Conservation (phyloP, 2,888 invertebrate species). For the Caenorhabditis uteleia region DNA sequence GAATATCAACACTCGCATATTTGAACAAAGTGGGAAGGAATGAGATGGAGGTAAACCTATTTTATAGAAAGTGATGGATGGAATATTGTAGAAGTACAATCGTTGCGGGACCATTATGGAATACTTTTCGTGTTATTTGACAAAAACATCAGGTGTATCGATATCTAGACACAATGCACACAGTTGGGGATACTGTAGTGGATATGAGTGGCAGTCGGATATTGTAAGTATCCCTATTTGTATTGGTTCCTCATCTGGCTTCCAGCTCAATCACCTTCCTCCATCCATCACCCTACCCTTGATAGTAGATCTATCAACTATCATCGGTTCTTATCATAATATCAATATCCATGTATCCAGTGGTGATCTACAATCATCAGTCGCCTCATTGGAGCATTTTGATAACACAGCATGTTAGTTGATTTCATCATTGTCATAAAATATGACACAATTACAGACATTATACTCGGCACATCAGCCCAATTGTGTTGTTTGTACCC, state of each 20-base stretch:
- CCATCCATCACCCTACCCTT: slow-evolving; percentile 24
- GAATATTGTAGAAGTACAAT: slow-evolving; percentile 20
- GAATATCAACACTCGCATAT: slow-evolving; percentile 22
- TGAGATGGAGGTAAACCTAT: too few species aligned
- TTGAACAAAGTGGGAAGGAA: slow-evolving; percentile 5
- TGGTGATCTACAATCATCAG: slow-evolving; percentile 46
- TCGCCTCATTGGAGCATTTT: slow-evolving; percentile 24
- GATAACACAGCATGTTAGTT: slow-evolving; percentile 35
- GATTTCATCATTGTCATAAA: not conserved
- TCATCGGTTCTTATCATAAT: slow-evolving; percentile 6
- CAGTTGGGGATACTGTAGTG: slow-evolving; percentile 40
- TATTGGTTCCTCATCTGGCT: too few species aligned
- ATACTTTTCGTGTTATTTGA: slow-evolving; percentile 17
- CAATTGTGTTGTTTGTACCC: slow-evolving; percentile 33
- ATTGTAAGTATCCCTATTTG: too few species aligned
- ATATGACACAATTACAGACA: slow-evolving; percentile 18
- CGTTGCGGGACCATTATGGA: slow-evolving; percentile 49
- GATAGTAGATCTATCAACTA: not conserved
- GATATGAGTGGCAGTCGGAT: too few species aligned
- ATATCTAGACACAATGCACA: slow-evolving; percentile 40
- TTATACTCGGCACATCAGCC: slow-evolving; percentile 45
- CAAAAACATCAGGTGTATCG: not conserved
- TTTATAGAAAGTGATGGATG: too few species aligned
- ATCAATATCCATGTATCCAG: slow-evolving; percentile 28
- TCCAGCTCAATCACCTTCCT: not conserved